Evolutionary conservation across 2,888 invertebrate genomes (phyloP), one percentile per base, ranked within the genome.

Genomic region (Agrilus mali): DNA sequence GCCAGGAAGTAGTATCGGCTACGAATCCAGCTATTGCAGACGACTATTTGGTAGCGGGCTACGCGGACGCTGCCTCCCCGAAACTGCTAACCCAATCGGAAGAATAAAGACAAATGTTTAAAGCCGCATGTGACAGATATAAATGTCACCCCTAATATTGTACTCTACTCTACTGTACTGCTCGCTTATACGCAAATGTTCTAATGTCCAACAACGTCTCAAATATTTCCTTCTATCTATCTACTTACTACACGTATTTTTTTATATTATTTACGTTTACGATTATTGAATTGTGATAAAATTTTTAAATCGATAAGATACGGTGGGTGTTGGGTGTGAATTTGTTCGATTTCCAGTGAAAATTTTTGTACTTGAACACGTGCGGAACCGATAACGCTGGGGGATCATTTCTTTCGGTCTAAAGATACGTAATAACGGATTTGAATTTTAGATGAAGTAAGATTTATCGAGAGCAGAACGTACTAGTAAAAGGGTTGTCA

Each of bases 101-200:
- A 68, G 65, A 67, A 67, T 68, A 66, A 68, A 68, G 67, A 68
- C 66, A 68, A 67, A 68, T 68, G 67, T 66, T 64, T 64, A 60
- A 62, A 60, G 54, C 60, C 55, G 58, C 57, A 58, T 59, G 57
- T 59, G 55, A 55, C 57, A 61, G 63, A 62, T 61, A 66, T 66
- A 65, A 66, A 66, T 65, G 66, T 64, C 65, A 66, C 58, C 62
- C 56, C 63, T 65, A 66, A 62, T 62, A 59, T 59, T 57, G 60
- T 61, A n/a, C n/a, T n/a, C n/a, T n/a, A n/a, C n/a, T n/a, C n/a
- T n/a, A n/a, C n/a, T n/a, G n/a, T n/a, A 61, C 61, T 51, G 53
- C 58, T 61, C 65, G 64, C 64, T 65, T 61, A 57, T 65, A 64
- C 59, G 63, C 57, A 27, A 27, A 27, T 27, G 27, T 27, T 27